These are phyloP conservation scores for Etheostoma cragini DNA, from an alignment of 2,113 vertebrate genomes.

Conservation along the genomic window DNA sequence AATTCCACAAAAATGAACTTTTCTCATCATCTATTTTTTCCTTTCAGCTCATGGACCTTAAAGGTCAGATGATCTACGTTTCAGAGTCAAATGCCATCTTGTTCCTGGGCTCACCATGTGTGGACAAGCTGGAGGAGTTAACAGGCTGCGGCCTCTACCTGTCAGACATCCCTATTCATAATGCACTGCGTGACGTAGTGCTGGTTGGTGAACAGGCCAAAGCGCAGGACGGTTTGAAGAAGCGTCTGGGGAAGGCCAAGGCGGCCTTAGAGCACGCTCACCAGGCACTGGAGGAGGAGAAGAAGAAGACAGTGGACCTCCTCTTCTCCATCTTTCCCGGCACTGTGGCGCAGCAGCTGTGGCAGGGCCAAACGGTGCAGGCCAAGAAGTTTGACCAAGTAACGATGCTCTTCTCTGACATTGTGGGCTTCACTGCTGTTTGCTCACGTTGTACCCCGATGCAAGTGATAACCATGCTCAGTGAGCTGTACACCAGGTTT, in stretches of 20 bases:
- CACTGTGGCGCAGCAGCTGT: slow-evolving; percentile 95
- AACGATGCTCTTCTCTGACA: slow-evolving; percentile 98
- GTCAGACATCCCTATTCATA: slow-evolving; percentile 98
- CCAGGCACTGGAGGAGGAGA: slow-evolving; percentile 96
- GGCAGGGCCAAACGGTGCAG: slow-evolving; percentile 95
- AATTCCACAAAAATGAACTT: background rate
- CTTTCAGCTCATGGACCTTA: slow-evolving; percentile 95
- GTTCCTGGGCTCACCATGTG: slow-evolving; percentile 96
- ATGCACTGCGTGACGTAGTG: slow-evolving; percentile 95
- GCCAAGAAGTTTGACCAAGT: slow-evolving; percentile 95
- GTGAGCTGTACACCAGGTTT: slow-evolving; percentile 95
- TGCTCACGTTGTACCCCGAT: slow-evolving; percentile 95
- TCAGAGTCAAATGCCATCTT: slow-evolving; percentile 93
- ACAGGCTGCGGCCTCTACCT: slow-evolving; percentile 95
- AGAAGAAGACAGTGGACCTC: slow-evolving; percentile 96
- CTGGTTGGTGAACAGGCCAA: slow-evolving; percentile 96
- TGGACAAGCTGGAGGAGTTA: slow-evolving; percentile 96
- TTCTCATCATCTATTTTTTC: slow-evolving; percentile 28
- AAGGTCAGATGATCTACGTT: slow-evolving; percentile 99
- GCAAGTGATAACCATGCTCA: slow-evolving; percentile 99
- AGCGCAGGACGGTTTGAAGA: slow-evolving; percentile 97
- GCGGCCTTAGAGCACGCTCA: slow-evolving; percentile 94
- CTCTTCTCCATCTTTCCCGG: slow-evolving; percentile 96
- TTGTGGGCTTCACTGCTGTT: slow-evolving; percentile 97
- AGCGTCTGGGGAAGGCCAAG: slow-evolving; percentile 95